These are phyloP conservation scores for Centropus bengalensis DNA, from an alignment of 2,113 vertebrate genomes.

Conservation along the genomic window DNA sequence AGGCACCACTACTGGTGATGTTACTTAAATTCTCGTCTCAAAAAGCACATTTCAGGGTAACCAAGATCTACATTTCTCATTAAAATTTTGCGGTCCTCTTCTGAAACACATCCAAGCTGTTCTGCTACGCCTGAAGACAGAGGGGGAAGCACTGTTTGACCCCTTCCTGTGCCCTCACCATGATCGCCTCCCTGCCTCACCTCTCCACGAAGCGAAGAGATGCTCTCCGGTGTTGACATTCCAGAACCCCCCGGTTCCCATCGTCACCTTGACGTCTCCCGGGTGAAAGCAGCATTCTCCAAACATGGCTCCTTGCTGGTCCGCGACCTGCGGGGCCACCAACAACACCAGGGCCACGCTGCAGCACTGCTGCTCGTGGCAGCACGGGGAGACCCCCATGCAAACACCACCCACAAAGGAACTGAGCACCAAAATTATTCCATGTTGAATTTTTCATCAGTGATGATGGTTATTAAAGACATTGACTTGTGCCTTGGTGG, in stretches of 20 bases:
- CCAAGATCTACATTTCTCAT: not conserved
- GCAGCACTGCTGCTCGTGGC: not conserved
- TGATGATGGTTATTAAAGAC: not conserved
- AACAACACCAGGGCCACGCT: not conserved
- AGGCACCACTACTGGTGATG: not conserved
- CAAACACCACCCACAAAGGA: not conserved
- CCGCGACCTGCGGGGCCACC: constrained; percentile 83
- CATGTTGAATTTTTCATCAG: not conserved
- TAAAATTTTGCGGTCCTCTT: not conserved
- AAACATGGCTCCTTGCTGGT: constrained; percentile 98
- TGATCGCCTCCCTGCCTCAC: constrained; percentile 64
- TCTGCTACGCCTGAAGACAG: not conserved
- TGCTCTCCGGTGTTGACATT: constrained; percentile 91
- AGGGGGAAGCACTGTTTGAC: not conserved
- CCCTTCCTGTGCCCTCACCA: not conserved
- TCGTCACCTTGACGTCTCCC: constrained; percentile 93
- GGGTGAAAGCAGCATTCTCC: constrained; percentile 94
- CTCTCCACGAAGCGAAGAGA: constrained; percentile 80
- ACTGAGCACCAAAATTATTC: not conserved
- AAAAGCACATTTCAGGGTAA: not conserved
- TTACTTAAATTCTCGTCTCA: not conserved
- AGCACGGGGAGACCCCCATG: not conserved
- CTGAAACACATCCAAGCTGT: not conserved
- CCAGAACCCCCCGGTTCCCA: constrained; percentile 97
- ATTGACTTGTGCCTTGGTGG: not conserved